These are phyloP conservation scores for Vombatus ursinus DNA, from an alignment of 2,113 vertebrate species.

Conservation along the genomic window DNA sequence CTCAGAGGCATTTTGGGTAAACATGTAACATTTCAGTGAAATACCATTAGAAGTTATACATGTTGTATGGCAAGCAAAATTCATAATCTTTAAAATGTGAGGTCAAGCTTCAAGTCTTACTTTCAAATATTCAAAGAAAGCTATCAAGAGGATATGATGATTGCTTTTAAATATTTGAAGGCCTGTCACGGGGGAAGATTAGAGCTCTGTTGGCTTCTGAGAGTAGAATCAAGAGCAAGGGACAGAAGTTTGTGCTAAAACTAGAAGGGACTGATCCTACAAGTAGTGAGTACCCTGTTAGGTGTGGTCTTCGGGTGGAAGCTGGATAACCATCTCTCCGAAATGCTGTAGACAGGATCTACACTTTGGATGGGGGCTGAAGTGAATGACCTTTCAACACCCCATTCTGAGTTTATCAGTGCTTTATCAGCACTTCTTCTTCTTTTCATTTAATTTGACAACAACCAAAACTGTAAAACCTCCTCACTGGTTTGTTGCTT, in stretches of 20 bases:
- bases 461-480: constrained; percentile 52
- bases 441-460: constrained; percentile 47
- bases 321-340: not conserved
- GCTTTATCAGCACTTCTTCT: constrained; percentile 63
- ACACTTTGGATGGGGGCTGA: not conserved
- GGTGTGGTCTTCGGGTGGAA: not conserved
- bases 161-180: not conserved
- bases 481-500: constrained; percentile 61
- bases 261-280: not conserved
- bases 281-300: not conserved
- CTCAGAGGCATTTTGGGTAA: not conserved
- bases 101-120: constrained; percentile 25
- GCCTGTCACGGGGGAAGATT: not conserved
- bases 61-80: accelerated
- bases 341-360: not conserved
- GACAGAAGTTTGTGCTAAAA: not conserved
- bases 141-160: not conserved
- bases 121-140: not conserved
- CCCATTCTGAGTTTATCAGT: not conserved
- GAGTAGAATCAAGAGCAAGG: not conserved
- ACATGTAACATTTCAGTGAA: constrained; percentile 30
- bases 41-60: constrained; percentile 3
- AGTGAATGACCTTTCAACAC: not conserved
- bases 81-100: constrained; percentile 45
- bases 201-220: not conserved